These are phyloP conservation scores for Drosophila erecta DNA, from an alignment of 1,140 invertebrate genomes.

Conservation along the genomic window DNA sequence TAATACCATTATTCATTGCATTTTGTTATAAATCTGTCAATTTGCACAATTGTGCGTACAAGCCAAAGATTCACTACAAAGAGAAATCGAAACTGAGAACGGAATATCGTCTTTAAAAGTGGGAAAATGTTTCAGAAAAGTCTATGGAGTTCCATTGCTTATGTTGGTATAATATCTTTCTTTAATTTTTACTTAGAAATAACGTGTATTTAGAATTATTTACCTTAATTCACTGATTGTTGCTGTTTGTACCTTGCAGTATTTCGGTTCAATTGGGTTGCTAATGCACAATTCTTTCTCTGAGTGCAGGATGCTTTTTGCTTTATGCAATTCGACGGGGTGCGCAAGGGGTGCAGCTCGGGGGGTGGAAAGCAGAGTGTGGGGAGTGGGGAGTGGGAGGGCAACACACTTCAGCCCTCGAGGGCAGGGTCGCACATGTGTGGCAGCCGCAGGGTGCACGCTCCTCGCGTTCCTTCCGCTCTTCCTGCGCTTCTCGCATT, in stretches of 20 bases:
- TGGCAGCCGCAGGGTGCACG: conserved; percentile 47
- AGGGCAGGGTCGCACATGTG: conserved; percentile 32
- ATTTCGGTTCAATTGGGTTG: too few relatives aligned
- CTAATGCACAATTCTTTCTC: background rate
- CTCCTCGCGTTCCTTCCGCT: conserved; percentile 18
- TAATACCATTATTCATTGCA: conserved; percentile 78
- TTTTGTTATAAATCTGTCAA: conserved; percentile 82
- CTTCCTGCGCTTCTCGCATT: conserved; percentile 26
- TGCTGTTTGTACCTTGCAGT: too few relatives aligned
- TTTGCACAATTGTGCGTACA: conserved; percentile 79
- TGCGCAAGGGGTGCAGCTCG: conserved; percentile 7
- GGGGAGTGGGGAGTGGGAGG: background rate
- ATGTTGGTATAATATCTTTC: too few relatives aligned
- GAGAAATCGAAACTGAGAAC: background rate
- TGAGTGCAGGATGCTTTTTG: conserved; percentile 16
- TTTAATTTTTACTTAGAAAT: too few relatives aligned
- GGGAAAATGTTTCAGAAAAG: too few relatives aligned
- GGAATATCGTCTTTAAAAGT: background rate
- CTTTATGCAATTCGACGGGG: conserved; percentile 36
- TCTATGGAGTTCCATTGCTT: too few relatives aligned
- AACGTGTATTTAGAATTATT: too few relatives aligned
- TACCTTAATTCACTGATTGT: too few relatives aligned
- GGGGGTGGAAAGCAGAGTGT: conserved; percentile 1
- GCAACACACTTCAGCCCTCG: conserved; percentile 26
- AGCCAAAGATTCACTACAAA: conserved; percentile 38